phyloP scores from a whole-genome alignment of 2,113 vertebrate species.

The Toxotes jaculatrix region DNA sequence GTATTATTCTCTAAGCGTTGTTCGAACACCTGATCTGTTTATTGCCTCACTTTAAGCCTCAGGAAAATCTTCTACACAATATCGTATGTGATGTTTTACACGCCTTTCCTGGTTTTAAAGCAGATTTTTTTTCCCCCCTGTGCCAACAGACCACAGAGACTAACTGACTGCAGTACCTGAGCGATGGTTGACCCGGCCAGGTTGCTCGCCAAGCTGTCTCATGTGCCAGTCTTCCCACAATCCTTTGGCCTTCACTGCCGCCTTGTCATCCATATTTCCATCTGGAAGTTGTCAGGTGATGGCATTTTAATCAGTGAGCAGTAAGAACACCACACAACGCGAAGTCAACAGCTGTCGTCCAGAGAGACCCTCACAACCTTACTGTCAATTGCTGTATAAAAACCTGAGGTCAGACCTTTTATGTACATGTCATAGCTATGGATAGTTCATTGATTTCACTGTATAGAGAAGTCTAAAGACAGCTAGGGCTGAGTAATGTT shows the following conservation, averaged over 20 bases:
- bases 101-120: not conserved
- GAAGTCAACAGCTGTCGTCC: not conserved
- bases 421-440: not conserved
- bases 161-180: slow-evolving; percentile 75
- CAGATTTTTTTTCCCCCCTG: too few relatives aligned
- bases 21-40: not conserved
- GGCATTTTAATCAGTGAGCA: slow-evolving; percentile 12
- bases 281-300: slow-evolving; percentile 69
- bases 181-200: slow-evolving; percentile 81
- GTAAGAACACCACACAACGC: not conserved
- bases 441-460: not conserved
- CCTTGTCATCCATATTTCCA: slow-evolving; percentile 84
- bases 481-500: not conserved
- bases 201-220: slow-evolving; percentile 83
- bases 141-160: not conserved
- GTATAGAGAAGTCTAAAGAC: not conserved
- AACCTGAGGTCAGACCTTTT: not conserved
- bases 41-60: not conserved
- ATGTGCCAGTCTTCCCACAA: slow-evolving; percentile 89
- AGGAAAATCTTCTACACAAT: not conserved
- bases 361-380: not conserved
- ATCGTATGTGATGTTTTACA: not conserved
- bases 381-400: not conserved
- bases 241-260: slow-evolving; percentile 84
- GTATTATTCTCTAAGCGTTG: not conserved